Conservation (phyloP, 2,113 vertebrate genomes). For the Hippocampus abdominalis region DNA sequence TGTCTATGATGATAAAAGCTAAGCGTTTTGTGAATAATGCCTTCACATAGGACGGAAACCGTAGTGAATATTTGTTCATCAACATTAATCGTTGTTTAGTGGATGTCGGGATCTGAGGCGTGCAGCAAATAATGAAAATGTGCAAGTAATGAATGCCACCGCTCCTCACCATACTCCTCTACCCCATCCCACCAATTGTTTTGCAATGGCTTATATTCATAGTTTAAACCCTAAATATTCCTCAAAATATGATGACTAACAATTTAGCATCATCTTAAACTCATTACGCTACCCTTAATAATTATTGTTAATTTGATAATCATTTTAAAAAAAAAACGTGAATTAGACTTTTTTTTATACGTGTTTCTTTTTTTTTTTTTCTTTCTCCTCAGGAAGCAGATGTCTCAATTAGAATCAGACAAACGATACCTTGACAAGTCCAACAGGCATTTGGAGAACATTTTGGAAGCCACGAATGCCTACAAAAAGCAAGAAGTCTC, state of each 20-base stretch:
- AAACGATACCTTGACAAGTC: slow-evolving; percentile 87
- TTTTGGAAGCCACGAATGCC: slow-evolving; percentile 88
- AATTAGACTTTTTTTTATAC: neutral
- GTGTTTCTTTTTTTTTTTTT: slow-evolving; percentile 24
- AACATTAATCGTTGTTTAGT: too few species aligned
- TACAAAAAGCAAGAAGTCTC: slow-evolving; percentile 85
- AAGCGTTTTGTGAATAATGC: neutral
- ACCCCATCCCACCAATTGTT: too few species aligned
- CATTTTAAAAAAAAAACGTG: neutral
- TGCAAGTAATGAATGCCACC: too few species aligned
- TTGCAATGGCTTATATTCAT: too few species aligned
- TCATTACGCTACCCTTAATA: too few species aligned
- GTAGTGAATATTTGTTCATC: neutral
- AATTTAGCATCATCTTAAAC: too few species aligned
- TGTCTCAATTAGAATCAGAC: slow-evolving; percentile 86
- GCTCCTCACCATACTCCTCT: too few species aligned
- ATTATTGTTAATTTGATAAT: too few species aligned
- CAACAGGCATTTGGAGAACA: slow-evolving; percentile 89
- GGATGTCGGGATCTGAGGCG: too few species aligned
- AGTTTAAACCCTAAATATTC: too few species aligned
- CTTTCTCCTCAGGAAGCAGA: slow-evolving; percentile 75
- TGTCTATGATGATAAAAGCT: neutral
- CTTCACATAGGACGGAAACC: neutral
- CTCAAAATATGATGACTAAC: too few species aligned
- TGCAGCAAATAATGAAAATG: too few species aligned